Percentiles rank a stretch among this genome's conserved stretches.
phyloP scores from a whole-genome alignment of 2,113 vertebrate species.

The Mesitornis unicolor region DNA sequence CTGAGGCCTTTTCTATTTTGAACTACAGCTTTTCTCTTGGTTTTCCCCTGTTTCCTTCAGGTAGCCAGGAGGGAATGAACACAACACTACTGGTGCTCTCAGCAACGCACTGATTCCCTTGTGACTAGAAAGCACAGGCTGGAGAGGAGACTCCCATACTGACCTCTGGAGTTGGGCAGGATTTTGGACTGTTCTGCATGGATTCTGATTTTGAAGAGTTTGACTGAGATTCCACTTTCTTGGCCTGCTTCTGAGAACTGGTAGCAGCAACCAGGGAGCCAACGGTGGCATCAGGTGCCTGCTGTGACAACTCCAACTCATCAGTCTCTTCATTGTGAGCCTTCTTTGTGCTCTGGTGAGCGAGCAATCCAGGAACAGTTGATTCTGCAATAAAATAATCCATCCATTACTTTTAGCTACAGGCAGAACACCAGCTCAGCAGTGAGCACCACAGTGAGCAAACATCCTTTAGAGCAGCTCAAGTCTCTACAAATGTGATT shows the following conservation, averaged over 20 bases:
- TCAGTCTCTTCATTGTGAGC: background rate
- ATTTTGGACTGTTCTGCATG: constrained; percentile 87
- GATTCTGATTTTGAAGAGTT: constrained; percentile 82
- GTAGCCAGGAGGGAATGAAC: background rate
- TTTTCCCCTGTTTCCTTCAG: background rate
- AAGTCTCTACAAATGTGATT: background rate
- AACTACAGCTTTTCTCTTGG: background rate
- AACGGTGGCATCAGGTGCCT: background rate
- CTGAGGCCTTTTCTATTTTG: background rate
- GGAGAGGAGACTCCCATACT: background rate
- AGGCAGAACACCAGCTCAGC: background rate
- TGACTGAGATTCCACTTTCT: constrained; percentile 69
- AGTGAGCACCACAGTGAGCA: background rate
- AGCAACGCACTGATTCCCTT: background rate
- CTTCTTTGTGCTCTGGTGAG: background rate
- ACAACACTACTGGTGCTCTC: background rate
- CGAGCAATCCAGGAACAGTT: background rate
- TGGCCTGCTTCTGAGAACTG: constrained; percentile 52
- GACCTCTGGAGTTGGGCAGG: constrained; percentile 93
- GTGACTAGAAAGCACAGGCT: background rate
- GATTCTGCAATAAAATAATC: constrained; percentile 34
- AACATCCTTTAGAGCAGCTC: background rate
- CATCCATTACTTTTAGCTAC: background rate
- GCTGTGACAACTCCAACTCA: background rate
- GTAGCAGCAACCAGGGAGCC: background rate